Conservation (phyloP, 2,113 vertebrate species). For the Xenus cinereus region DNA sequence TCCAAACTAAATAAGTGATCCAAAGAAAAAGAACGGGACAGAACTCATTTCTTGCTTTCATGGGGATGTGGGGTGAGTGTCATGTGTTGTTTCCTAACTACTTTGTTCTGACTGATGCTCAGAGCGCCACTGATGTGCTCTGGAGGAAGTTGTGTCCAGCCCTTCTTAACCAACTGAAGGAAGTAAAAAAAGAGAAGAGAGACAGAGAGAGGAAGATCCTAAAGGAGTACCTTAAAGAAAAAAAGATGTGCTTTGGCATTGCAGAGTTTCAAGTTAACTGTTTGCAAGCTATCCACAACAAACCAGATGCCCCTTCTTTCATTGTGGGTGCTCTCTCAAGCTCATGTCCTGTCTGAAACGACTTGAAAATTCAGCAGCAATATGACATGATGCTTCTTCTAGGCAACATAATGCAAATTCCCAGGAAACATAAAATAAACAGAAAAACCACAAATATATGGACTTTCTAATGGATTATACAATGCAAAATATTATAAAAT, state of each 20-base stretch:
- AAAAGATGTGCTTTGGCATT: background rate
- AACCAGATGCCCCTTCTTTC: background rate
- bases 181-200: conserved; percentile 62
- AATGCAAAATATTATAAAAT: background rate
- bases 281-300: background rate
- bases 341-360: background rate
- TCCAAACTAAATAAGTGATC: background rate
- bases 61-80: background rate
- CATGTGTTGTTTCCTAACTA: background rate
- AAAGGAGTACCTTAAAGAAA: conserved; percentile 9
- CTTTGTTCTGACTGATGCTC: conserved; percentile 5
- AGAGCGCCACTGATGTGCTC: background rate
- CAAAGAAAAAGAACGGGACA: background rate
- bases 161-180: conserved; percentile 40
- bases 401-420: background rate
- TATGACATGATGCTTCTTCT: background rate
- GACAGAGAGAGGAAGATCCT: conserved; percentile 62
- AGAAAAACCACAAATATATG: background rate
- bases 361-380: background rate
- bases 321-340: background rate
- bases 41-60: background rate
- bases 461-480: background rate
- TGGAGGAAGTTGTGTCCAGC: conserved; percentile 40
- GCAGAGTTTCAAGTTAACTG: conserved; percentile 6
- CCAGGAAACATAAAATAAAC: background rate